A percentile compares a stretch with the other conserved stretches of the same genome.
Evolutionary conservation across 2,888 invertebrate species (phyloP).

Genomic region (Cephalotes varians): DNA sequence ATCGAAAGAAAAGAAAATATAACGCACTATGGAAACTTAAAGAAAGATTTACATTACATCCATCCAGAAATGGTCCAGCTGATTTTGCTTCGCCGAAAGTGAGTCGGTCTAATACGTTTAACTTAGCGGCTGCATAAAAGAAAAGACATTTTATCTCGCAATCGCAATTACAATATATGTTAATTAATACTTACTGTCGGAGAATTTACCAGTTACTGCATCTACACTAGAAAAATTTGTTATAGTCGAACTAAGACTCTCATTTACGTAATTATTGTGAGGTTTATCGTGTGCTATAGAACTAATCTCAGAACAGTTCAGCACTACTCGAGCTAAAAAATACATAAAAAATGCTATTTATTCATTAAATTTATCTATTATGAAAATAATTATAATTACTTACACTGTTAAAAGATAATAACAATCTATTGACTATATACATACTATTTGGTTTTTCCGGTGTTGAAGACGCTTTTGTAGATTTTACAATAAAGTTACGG

Average conservation of each 20-base stretch:
- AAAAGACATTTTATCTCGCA: not conserved
- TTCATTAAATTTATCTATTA: not conserved
- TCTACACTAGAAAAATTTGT: slow-evolving; percentile 59
- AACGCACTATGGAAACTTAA: slow-evolving; percentile 14
- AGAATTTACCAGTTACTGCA: not conserved
- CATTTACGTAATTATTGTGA: slow-evolving; percentile 76
- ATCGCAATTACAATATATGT: not conserved
- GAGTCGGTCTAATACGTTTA: slow-evolving; percentile 80
- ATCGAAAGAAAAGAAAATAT: not conserved
- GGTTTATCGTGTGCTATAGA: slow-evolving; percentile 80
- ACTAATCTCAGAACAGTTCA: slow-evolving; percentile 87
- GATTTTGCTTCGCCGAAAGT: slow-evolving; percentile 90
- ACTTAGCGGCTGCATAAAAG: slow-evolving; percentile 35
- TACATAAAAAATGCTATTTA: slow-evolving; percentile 14
- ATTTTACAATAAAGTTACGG: slow-evolving; percentile 87
- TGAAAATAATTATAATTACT: not conserved
- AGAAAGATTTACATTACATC: slow-evolving; percentile 90
- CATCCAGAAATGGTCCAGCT: slow-evolving; percentile 94
- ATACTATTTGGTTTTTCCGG: slow-evolving; percentile 87
- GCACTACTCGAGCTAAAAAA: slow-evolving; percentile 77
- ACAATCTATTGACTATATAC: not conserved
- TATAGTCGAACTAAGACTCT: slow-evolving; percentile 74
- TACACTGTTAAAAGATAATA: not conserved
- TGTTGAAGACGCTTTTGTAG: slow-evolving; percentile 90
- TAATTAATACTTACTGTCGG: slow-evolving; percentile 49